phyloP scores from a whole-genome alignment of 1,140 invertebrate species.

The Hirudo medicinalis region DNA sequence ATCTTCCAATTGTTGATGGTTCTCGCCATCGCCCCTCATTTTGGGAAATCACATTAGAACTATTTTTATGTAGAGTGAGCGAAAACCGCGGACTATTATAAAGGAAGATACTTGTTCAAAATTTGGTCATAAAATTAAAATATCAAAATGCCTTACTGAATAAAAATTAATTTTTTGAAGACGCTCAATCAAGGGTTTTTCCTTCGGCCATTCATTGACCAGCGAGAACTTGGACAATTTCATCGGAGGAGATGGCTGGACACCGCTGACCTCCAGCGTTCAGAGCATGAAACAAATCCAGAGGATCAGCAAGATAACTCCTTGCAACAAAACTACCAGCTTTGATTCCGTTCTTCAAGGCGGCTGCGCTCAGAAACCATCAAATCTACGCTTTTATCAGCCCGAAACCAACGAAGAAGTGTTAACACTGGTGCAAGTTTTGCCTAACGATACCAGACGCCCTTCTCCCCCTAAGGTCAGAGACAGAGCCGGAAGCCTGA shows the following conservation, averaged over 20 bases:
- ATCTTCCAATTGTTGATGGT: not conserved
- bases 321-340: not conserved
- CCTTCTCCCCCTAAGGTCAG: too few relatives aligned
- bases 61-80: not conserved
- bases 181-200: too few relatives aligned
- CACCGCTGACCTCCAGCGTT: not conserved
- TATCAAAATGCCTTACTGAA: too few relatives aligned
- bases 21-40: not conserved
- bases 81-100: not conserved
- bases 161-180: too few relatives aligned
- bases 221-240: too few relatives aligned
- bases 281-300: slow-evolving; percentile 10
- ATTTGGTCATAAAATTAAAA: too few relatives aligned
- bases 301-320: not conserved
- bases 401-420: slow-evolving; percentile 9
- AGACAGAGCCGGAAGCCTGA: too few relatives aligned
- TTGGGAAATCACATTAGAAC: not conserved
- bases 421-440: slow-evolving; percentile 13
- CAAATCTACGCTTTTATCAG: not conserved
- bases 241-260: too few relatives aligned
- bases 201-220: too few relatives aligned
- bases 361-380: not conserved
- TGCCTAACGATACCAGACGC: not conserved
- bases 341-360: not conserved
- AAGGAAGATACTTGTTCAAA: too few relatives aligned